A percentile compares a stretch with the other conserved stretches of the same genome.
Conservation (phyloP, 2,888 invertebrate species). For the Pollenia amentaria region DNA sequence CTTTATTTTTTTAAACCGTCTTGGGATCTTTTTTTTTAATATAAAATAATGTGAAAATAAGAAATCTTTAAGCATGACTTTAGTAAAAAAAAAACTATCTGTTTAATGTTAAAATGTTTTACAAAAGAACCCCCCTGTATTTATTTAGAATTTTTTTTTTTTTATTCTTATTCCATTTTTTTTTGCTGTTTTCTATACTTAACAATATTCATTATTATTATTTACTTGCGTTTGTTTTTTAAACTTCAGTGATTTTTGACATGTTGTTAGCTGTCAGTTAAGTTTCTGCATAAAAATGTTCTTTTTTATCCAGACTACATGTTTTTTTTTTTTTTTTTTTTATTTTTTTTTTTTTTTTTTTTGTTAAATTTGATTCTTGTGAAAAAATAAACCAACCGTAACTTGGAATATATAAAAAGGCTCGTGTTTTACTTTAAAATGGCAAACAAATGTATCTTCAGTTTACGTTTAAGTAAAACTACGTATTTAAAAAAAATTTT, state of each 20-base stretch:
- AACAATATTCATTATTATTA: constrained; percentile 61
- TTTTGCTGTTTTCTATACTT: constrained; percentile 9
- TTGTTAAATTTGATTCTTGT: constrained; percentile 56
- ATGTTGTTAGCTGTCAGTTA: constrained; percentile 74
- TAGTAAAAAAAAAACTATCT: constrained; percentile 9
- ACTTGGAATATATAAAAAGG: constrained; percentile 41
- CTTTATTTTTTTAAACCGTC: constrained; percentile 21
- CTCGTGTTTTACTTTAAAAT: constrained; percentile 54
- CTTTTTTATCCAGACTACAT: constrained; percentile 55
- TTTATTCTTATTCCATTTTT: not conserved
- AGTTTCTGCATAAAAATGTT: constrained; percentile 68
- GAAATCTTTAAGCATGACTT: constrained; percentile 67
- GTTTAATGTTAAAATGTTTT: constrained; percentile 27
- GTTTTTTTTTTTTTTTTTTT: constrained; percentile 43
- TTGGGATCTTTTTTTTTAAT: constrained; percentile 32
- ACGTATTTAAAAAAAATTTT: not conserved
- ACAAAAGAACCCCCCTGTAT: constrained; percentile 26
- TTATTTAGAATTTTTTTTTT: constrained; percentile 46
- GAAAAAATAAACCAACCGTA: constrained; percentile 68
- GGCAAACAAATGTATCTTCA: constrained; percentile 3
- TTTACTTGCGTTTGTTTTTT: constrained; percentile 68
- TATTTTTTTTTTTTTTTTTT: not conserved
- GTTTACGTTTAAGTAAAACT: not conserved
- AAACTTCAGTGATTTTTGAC: constrained; percentile 74
- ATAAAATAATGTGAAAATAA: not conserved